Evolutionary conservation across 2,797 vertebrate genomes (phyloP).

Genomic region (Sternarchorhynchus goeldii): DNA sequence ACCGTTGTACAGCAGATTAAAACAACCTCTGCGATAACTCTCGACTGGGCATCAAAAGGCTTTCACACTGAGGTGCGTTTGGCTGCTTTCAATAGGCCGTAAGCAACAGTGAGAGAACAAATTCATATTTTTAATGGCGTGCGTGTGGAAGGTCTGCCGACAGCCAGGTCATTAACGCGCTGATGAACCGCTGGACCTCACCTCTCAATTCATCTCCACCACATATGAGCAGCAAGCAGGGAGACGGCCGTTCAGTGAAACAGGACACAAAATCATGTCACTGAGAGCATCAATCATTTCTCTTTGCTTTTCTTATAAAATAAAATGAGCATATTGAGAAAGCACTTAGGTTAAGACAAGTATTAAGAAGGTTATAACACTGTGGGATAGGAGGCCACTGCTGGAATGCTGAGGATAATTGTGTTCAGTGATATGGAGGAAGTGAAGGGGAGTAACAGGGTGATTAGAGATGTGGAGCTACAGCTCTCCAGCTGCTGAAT

Average conservation of each 20-base stretch:
- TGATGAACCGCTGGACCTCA: constrained; percentile 70
- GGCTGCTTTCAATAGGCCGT: constrained; percentile 61
- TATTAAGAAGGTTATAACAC: constrained; percentile 65
- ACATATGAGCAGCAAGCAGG: constrained; percentile 58
- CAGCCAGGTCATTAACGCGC: constrained; percentile 70
- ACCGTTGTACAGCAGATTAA: constrained; percentile 10
- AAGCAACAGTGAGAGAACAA: constrained; percentile 67
- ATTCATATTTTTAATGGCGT: constrained; percentile 66
- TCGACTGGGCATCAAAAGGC: constrained; percentile 50
- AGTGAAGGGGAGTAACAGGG: constrained; percentile 13
- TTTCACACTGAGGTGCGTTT: constrained; percentile 59
- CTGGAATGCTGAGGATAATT: too few relatives aligned
- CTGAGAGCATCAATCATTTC: constrained; percentile 67
- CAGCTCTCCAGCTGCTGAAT: background rate
- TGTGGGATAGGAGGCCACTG: constrained; percentile 34
- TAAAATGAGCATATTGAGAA: constrained; percentile 77
- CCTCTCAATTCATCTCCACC: constrained; percentile 71
- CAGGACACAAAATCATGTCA: constrained; percentile 70
- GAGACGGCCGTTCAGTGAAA: constrained; percentile 70
- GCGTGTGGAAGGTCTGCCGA: constrained; percentile 66
- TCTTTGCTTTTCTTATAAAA: constrained; percentile 45
- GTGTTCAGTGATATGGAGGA: background rate
- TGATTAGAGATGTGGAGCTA: background rate
- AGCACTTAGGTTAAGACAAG: constrained; percentile 66
- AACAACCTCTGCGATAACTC: constrained; percentile 52